Conservation (phyloP, 1,140 invertebrate genomes). For the Orius insidiosus region DNA sequence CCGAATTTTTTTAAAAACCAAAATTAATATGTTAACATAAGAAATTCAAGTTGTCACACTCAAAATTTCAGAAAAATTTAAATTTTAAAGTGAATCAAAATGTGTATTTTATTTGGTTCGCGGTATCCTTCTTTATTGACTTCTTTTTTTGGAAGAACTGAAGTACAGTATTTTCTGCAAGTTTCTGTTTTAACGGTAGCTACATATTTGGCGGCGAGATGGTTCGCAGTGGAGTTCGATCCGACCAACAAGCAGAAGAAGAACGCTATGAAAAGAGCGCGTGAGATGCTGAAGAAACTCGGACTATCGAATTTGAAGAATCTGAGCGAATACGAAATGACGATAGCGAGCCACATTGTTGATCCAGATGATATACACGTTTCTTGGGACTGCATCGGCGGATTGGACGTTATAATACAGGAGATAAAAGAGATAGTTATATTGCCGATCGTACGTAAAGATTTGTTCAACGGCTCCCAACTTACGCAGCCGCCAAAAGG, state of each 20-base stretch:
- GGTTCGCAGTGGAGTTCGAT: slow-evolving; percentile 68
- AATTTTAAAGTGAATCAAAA: too few relatives aligned
- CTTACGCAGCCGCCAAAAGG: slow-evolving; percentile 81
- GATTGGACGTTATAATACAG: slow-evolving; percentile 71
- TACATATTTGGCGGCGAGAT: slow-evolving; percentile 75
- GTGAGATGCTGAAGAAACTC: too few relatives aligned
- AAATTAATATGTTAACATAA: too few relatives aligned
- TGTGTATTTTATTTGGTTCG: too few relatives aligned
- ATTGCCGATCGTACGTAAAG: slow-evolving; percentile 68
- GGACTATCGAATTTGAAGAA: slow-evolving; percentile 23
- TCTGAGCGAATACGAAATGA: slow-evolving; percentile 76
- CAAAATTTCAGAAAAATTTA: too few relatives aligned
- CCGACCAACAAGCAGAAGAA: slow-evolving; percentile 67
- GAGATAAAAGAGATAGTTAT: slow-evolving; percentile 89
- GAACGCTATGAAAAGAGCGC: slow-evolving; percentile 28
- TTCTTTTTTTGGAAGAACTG: too few relatives aligned
- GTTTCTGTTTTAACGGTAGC: slow-evolving; percentile 64
- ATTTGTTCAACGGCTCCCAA: slow-evolving; percentile 66
- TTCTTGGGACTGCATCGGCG: slow-evolving; percentile 88
- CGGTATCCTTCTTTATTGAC: too few relatives aligned
- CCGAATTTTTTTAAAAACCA: too few relatives aligned
- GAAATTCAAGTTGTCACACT: too few relatives aligned
- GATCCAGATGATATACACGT: slow-evolving; percentile 74
- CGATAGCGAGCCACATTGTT: slow-evolving; percentile 87
- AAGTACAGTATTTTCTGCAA: slow-evolving; percentile 23